A percentile compares a stretch with the other conserved stretches of the same genome.
Evolutionary conservation across 2,888 invertebrate genomes (phyloP).

Genomic region (Cheilosia scutellata): DNA sequence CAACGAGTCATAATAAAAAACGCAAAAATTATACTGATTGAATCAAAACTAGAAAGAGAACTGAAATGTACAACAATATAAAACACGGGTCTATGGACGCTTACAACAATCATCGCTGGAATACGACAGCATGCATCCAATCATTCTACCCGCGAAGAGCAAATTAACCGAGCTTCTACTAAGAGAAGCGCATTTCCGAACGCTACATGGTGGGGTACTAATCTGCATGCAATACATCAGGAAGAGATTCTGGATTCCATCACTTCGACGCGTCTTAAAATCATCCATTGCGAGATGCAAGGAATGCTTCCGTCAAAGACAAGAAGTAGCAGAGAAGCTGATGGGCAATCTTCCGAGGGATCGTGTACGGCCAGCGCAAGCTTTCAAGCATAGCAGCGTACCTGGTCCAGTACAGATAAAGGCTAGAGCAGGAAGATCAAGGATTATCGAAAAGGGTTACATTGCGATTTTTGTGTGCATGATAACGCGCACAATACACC

Average conservation of each 20-base stretch:
- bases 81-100: constrained; percentile 3
- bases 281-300: neutral
- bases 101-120: neutral
- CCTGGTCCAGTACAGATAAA: neutral
- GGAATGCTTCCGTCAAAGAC: constrained; percentile 8
- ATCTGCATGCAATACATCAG: constrained; percentile 14
- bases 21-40: too few relatives aligned
- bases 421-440: constrained; percentile 1
- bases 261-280: neutral
- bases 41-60: too few relatives aligned
- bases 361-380: constrained; percentile 4
- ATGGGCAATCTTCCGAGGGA: constrained; percentile 23
- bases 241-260: constrained; percentile 1
- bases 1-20: too few relatives aligned
- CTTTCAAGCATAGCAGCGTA: neutral
- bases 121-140: constrained; percentile 14
- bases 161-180: constrained; percentile 5
- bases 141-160: constrained; percentile 12
- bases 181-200: constrained; percentile 5
- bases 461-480: too few relatives aligned
- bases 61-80: too few relatives aligned
- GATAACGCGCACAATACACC: too few relatives aligned
- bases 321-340: constrained; percentile 9
- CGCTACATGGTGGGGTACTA: constrained; percentile 6
- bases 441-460: too few relatives aligned